Conservation (phyloP, 2,797 vertebrate species). For the Poliocrania exsul region DNA sequence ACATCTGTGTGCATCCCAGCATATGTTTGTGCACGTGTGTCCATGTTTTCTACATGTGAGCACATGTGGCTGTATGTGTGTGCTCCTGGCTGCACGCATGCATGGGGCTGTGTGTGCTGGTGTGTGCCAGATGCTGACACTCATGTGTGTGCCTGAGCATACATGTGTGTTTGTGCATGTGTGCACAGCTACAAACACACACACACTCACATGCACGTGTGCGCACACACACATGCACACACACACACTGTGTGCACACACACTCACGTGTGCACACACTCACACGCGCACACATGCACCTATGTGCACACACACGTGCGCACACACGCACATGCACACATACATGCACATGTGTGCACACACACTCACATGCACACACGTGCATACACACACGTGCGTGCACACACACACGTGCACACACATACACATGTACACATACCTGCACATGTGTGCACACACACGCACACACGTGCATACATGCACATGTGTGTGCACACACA, state of each 20-base stretch:
- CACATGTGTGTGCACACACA: too few species aligned
- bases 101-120: not conserved
- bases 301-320: not conserved
- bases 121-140: not conserved
- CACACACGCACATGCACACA: not conserved
- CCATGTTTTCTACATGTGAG: not conserved
- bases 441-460: not conserved
- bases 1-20: too few species aligned
- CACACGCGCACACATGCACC: not conserved
- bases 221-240: too few species aligned
- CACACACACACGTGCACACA: too few species aligned
- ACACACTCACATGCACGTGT: not conserved
- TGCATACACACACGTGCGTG: not conserved
- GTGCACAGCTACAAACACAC: not conserved
- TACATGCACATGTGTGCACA: not conserved
- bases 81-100: not conserved
- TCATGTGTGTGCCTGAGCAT: not conserved
- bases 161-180: not conserved
- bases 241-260: not conserved
- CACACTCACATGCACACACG: not conserved
- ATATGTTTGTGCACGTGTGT: not conserved
- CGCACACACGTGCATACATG: too few species aligned
- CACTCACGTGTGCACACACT: too few species aligned
- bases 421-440: not conserved
- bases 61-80: too few species aligned